These are phyloP conservation scores for Subanguina moxae DNA, from an alignment of 1,140 invertebrate species.

Conservation along the genomic window DNA sequence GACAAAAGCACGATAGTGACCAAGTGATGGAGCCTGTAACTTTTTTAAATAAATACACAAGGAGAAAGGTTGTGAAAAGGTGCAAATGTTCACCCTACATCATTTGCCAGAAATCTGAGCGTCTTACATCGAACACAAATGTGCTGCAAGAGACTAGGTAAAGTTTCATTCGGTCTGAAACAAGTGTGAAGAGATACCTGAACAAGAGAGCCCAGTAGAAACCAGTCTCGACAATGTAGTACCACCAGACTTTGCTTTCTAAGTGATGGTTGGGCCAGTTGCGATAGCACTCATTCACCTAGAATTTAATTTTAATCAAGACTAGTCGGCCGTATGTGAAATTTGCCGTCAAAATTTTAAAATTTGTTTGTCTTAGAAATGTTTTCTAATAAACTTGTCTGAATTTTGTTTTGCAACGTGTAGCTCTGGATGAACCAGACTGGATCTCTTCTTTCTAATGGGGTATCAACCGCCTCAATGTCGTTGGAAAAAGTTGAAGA, in stretches of 20 bases:
- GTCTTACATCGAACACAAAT: conserved; percentile 48
- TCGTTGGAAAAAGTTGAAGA: too few relatives aligned
- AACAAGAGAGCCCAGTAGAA: conserved; percentile 89
- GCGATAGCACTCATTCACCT: conserved; percentile 50
- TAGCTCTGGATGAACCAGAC: too few relatives aligned
- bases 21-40: conserved; percentile 74
- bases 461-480: too few relatives aligned
- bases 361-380: too few relatives aligned
- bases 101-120: conserved; percentile 90
- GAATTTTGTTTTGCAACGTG: too few relatives aligned
- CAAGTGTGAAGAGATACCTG: conserved; percentile 40
- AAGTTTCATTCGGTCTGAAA: background rate
- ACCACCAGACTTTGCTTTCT: conserved; percentile 70
- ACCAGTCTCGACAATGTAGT: conserved; percentile 87
- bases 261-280: conserved; percentile 53
- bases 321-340: too few relatives aligned
- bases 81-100: conserved; percentile 65
- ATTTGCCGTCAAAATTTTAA: too few relatives aligned
- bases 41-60: too few relatives aligned
- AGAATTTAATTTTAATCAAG: too few relatives aligned
- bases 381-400: too few relatives aligned
- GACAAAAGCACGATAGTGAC: conserved; percentile 81
- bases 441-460: too few relatives aligned
- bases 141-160: conserved; percentile 60
- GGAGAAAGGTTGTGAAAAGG: too few relatives aligned